Percentiles rank a stretch among this genome's conserved stretches.
These are phyloP conservation scores for Cephalopholis sonnerati DNA, from an alignment of 2,113 vertebrate genomes.

Conservation along the genomic window DNA sequence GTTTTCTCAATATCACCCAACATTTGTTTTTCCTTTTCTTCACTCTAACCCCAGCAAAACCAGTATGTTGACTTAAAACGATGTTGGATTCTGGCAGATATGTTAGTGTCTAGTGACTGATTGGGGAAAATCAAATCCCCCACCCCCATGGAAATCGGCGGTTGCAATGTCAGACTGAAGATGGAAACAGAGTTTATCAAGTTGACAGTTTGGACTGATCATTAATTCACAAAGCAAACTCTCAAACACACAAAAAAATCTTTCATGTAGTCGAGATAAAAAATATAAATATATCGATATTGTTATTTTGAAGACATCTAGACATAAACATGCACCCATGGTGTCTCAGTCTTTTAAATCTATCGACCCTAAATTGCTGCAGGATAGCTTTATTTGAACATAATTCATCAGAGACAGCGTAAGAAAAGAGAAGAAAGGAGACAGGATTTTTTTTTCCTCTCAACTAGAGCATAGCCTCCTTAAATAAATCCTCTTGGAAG, in stretches of 20 bases:
- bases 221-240: constrained; percentile 6
- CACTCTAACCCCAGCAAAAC: too few species aligned
- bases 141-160: too few species aligned
- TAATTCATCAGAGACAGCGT: constrained; percentile 6
- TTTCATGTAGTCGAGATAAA: neutral
- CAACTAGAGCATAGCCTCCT: constrained; percentile 14
- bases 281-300: neutral
- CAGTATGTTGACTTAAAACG: too few species aligned
- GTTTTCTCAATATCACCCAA: too few species aligned
- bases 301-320: neutral
- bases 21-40: too few species aligned
- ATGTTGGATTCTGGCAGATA: too few species aligned
- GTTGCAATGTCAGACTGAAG: too few species aligned
- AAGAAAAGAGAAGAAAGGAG: neutral
- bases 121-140: too few species aligned
- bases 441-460: neutral
- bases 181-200: too few species aligned
- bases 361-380: neutral
- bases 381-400: neutral
- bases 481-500: constrained; percentile 32
- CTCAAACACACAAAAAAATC: neutral
- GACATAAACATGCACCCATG: neutral
- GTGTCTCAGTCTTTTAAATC: neutral
- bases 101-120: too few species aligned
- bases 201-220: neutral